Evolutionary conservation across 2,797 vertebrate species (phyloP), one percentile per base, ranked within the genome.

Genomic region (Macropodus opercularis): DNA sequence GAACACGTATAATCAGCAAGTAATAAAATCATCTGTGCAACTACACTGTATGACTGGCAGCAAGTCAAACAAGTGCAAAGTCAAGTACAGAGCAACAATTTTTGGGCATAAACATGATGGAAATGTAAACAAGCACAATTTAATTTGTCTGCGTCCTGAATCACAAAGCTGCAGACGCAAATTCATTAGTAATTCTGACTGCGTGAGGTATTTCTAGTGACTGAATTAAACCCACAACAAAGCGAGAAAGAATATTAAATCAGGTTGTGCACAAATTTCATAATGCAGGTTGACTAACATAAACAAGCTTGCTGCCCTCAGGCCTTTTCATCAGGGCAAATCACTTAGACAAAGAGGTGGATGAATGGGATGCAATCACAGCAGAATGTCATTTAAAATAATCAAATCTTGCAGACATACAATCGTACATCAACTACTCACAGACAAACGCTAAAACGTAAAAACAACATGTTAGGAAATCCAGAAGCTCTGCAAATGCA

Each of bases 141-240:
- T 13, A 35, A 24, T 23, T 41, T 14, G 18, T 64, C 52, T 63
- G 18, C 17, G 7, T 50, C 47, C 18, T 47, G 11, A 46, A 41
- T n/a, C 6, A 9, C 2, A 15, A 23, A 42, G 39, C 35, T 17
- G 17, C 44, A 50, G 13, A 26, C 17, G 23, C 4, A 19, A 42
- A 35, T 36, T 39, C 11, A 22, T 46, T 12, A 11, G 32, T 38
- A 2, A 27, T 38, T 5, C 2, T 35, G 22, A 13, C 29, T 13
- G 23, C 21, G 22, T 26, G 22, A 18, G 12, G 18, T 21, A 31
- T 64, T 31, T 50, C 32, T 26, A 17, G 15, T 7, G 10, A 27
- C 1, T 17, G 18, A 22, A 57, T 39, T 46, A 6, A 15, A 42
- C 0, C 0, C 0, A 1, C 3, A 36, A 23, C 24, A 31, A 6